phyloP scores from a whole-genome alignment of 2,888 invertebrate genomes.

The Rhagophthalmus giganteus region DNA sequence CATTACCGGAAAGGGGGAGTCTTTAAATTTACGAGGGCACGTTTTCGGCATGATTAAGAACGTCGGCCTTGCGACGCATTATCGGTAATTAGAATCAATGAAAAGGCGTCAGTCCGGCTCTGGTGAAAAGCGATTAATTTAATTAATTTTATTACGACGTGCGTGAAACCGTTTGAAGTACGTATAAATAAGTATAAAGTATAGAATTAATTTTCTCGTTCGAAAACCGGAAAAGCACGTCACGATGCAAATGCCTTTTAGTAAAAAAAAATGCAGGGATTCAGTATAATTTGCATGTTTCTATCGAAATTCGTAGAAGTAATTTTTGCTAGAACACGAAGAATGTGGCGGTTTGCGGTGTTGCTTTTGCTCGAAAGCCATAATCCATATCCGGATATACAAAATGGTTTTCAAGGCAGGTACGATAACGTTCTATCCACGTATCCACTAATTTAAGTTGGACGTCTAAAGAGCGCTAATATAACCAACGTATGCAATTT shows the following conservation, averaged over 20 bases:
- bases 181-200: too few relatives aligned
- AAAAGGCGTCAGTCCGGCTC: too few relatives aligned
- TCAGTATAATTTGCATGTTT: neutral
- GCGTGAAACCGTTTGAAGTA: conserved; percentile 2
- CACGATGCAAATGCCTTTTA: too few relatives aligned
- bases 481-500: too few relatives aligned
- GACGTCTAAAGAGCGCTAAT: neutral
- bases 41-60: too few relatives aligned
- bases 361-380: conserved; percentile 4
- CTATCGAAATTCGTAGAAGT: conserved; percentile 7
- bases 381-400: conserved; percentile 13
- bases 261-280: too few relatives aligned
- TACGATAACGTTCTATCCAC: neutral
- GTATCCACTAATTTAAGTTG: neutral
- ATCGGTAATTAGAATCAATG: too few relatives aligned
- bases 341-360: conserved; percentile 18
- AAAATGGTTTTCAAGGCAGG: neutral
- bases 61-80: too few relatives aligned
- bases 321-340: conserved; percentile 7
- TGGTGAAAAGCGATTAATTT: too few relatives aligned
- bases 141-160: conserved; percentile 1
- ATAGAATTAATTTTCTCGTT: conserved; percentile 4
- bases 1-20: too few relatives aligned
- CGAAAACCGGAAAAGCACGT: conserved; percentile 5
- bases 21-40: too few relatives aligned